These are phyloP conservation scores for Parascotia fuliginaria DNA, from an alignment of 2,888 invertebrate species.

Conservation along the genomic window DNA sequence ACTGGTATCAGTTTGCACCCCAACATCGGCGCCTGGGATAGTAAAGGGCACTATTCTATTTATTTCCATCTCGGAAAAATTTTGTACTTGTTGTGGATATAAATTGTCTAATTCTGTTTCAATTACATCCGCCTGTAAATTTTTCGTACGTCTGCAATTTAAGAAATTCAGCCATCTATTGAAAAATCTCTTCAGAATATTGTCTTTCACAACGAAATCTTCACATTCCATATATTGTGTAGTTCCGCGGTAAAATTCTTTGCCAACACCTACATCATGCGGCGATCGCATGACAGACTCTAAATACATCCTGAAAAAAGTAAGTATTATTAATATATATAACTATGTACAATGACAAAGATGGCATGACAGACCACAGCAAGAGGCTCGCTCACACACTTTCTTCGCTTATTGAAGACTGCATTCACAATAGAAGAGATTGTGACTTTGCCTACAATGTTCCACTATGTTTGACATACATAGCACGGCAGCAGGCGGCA, in stretches of 20 bases:
- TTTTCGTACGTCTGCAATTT: slow-evolving; percentile 33
- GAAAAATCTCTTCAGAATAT: slow-evolving; percentile 19
- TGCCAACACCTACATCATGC: slow-evolving; percentile 50
- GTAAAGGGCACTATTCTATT: slow-evolving; percentile 40
- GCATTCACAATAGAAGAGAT: too few species aligned
- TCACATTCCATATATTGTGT: slow-evolving; percentile 40
- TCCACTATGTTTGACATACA: too few species aligned
- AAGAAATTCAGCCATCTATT: slow-evolving; percentile 26
- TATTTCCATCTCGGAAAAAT: slow-evolving; percentile 66
- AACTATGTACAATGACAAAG: too few species aligned
- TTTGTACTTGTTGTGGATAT: slow-evolving; percentile 43
- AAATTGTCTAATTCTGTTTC: slow-evolving; percentile 11
- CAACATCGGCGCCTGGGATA: slow-evolving; percentile 38
- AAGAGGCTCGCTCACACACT: too few species aligned
- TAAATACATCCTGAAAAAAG: slow-evolving; percentile 69
- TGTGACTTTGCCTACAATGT: too few species aligned
- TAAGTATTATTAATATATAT: background rate
- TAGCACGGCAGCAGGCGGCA: too few species aligned
- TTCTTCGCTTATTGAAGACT: too few species aligned
- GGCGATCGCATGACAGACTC: slow-evolving; percentile 74
- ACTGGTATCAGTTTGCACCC: slow-evolving; percentile 70
- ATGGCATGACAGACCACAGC: too few species aligned
- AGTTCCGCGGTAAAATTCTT: slow-evolving; percentile 42
- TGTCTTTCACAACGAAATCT: slow-evolving; percentile 15
- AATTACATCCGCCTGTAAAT: slow-evolving; percentile 11